Conservation (phyloP, 37 sponge, comb jelly and placozoan species). For the Ianthella basta region DNA sequence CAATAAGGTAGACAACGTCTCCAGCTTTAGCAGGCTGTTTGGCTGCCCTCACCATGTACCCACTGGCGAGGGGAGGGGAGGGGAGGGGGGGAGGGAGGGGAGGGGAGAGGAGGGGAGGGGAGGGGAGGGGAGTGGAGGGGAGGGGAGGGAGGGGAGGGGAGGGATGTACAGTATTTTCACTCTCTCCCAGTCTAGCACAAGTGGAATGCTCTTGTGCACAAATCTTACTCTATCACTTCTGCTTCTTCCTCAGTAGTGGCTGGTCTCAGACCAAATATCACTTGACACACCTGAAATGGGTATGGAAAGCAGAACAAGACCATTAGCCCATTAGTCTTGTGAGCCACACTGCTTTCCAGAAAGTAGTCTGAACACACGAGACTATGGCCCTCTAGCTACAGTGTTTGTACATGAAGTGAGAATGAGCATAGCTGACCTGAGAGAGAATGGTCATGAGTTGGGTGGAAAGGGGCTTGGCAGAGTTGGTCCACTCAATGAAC, state of each 20-base stretch:
- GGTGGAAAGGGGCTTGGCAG: neutral
- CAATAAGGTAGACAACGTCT: conserved; percentile 77
- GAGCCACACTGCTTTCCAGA: too few relatives aligned
- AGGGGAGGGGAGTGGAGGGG: neutral
- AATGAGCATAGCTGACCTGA: conserved; percentile 30
- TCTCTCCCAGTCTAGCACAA: too few relatives aligned
- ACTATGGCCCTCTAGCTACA: too few relatives aligned
- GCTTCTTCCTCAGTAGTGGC: conserved; percentile 44
- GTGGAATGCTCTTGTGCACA: neutral
- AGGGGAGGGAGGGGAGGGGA: neutral
- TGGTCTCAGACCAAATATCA: conserved; percentile 74
- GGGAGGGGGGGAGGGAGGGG: neutral
- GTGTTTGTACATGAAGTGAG: neutral
- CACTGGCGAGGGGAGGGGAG: conserved; percentile 40
- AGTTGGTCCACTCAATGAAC: conserved; percentile 52
- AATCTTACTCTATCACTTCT: conserved; percentile 61
- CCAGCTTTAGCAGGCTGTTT: conserved; percentile 35
- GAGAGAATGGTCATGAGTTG: conserved; percentile 41
- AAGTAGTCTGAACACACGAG: too few relatives aligned
- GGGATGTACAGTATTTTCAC: too few relatives aligned
- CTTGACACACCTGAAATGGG: conserved; percentile 49
- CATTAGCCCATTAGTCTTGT: too few relatives aligned
- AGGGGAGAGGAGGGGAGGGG: neutral
- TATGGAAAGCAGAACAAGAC: neutral
- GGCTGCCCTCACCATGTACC: conserved; percentile 60